phyloP scores from a whole-genome alignment of 2,113 vertebrate species.

The Heterocephalus glaber region DNA sequence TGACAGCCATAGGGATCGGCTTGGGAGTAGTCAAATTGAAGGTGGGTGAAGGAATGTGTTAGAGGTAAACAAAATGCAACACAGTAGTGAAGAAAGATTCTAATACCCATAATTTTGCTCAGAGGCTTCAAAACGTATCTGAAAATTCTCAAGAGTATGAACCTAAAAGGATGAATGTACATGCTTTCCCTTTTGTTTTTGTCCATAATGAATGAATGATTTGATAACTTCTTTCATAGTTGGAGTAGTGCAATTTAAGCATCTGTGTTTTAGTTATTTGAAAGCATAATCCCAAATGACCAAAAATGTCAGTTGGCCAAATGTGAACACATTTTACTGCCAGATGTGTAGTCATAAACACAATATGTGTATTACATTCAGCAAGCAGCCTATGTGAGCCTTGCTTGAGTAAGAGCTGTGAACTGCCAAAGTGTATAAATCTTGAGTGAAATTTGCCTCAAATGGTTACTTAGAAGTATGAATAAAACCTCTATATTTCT shows the following conservation, averaged over 20 bases:
- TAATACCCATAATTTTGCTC: background rate
- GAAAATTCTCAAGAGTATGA: background rate
- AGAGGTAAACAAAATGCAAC: background rate
- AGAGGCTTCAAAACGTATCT: background rate
- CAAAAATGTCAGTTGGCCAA: background rate
- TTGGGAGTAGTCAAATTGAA: background rate
- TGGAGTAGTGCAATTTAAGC: background rate
- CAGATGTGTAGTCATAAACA: background rate
- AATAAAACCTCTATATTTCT: background rate
- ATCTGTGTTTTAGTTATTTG: conserved; percentile 8
- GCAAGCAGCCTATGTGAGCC: background rate
- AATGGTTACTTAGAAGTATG: conserved; percentile 13
- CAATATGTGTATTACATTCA: background rate
- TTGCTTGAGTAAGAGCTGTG: conserved; percentile 41
- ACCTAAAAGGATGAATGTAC: background rate
- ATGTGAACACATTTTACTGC: background rate
- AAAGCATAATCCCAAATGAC: conserved; percentile 29
- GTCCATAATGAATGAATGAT: background rate
- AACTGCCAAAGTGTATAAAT: conserved; percentile 1
- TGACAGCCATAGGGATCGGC: background rate
- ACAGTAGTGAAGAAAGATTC: background rate
- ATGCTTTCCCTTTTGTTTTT: background rate
- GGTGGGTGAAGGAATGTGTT: background rate
- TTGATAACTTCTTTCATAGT: background rate
- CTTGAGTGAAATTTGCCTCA: conserved; percentile 35